Evolutionary conservation across 2,888 invertebrate genomes (phyloP).

Genomic region (Drosophila prolongata): DNA sequence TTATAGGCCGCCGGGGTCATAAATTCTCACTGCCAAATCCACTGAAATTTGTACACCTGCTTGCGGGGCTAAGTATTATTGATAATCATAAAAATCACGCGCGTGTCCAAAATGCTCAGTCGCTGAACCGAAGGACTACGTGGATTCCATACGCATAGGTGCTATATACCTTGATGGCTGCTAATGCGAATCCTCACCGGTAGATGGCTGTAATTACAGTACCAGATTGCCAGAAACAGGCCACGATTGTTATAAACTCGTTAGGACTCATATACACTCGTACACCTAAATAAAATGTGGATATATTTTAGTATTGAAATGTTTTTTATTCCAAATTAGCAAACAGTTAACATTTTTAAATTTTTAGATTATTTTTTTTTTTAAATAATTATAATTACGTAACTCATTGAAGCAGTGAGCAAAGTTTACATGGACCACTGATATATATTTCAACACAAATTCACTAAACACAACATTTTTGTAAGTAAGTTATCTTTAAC

Average conservation of each 20-base stretch:
- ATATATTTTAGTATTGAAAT: too few relatives aligned
- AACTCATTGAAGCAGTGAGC: too few relatives aligned
- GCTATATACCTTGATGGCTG: slow-evolving; percentile 41
- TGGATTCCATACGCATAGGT: slow-evolving; percentile 57
- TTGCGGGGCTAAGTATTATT: slow-evolving; percentile 64
- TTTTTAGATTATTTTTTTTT: too few relatives aligned
- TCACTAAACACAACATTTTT: too few relatives aligned
- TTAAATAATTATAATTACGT: too few relatives aligned
- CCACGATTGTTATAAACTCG: slow-evolving; percentile 57
- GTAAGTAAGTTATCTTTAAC: too few relatives aligned
- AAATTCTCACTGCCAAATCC: slow-evolving; percentile 65
- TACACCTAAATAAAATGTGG: not conserved
- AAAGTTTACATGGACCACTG: too few relatives aligned
- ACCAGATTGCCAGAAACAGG: slow-evolving; percentile 46
- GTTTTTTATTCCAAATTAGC: too few relatives aligned
- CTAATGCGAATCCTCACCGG: slow-evolving; percentile 40
- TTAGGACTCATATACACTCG: slow-evolving; percentile 38
- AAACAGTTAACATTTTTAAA: too few relatives aligned
- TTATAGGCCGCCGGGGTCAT: slow-evolving; percentile 58
- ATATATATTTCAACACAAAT: too few relatives aligned
- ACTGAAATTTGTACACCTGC: slow-evolving; percentile 71
- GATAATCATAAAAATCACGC: slow-evolving; percentile 71
- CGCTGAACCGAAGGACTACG: slow-evolving; percentile 49
- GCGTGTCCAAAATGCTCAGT: slow-evolving; percentile 71
- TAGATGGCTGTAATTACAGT: slow-evolving; percentile 50